These are phyloP conservation scores for Paramuricea clavata DNA, from an alignment of 92 coral and sea anemone genomes.

Conservation along the genomic window DNA sequence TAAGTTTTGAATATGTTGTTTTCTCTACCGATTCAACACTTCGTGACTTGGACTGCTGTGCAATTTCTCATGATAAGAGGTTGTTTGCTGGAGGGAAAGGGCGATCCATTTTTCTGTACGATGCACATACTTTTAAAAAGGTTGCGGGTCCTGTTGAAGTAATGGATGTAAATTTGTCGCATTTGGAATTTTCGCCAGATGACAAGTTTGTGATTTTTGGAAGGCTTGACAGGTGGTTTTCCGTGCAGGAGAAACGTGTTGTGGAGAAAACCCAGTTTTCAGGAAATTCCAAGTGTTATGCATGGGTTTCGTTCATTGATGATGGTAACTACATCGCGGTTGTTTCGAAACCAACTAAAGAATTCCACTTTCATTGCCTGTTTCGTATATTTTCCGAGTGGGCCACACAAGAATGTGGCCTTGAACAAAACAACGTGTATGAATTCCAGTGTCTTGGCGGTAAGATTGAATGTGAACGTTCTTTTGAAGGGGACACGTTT, in stretches of 20 bases:
- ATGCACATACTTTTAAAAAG: background rate
- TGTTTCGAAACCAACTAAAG: background rate
- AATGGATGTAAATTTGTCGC: background rate
- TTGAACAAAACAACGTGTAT: too few species aligned
- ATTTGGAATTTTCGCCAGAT: slow-evolving; percentile 45
- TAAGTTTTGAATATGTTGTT: background rate
- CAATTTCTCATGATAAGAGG: background rate
- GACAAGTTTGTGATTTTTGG: slow-evolving; percentile 48
- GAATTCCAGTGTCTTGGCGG: too few species aligned
- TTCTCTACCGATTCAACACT: too few species aligned
- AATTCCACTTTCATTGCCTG: too few species aligned
- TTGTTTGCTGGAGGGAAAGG: background rate
- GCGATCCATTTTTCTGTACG: background rate
- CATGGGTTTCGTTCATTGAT: background rate
- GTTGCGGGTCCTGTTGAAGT: background rate
- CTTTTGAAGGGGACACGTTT: too few species aligned
- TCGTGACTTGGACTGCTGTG: background rate
- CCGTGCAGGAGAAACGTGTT: slow-evolving; percentile 20
- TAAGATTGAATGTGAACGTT: too few species aligned
- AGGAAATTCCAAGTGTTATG: background rate
- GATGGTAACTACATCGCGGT: background rate
- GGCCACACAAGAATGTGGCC: background rate
- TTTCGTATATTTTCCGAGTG: background rate
- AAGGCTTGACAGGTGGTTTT: slow-evolving; percentile 56
- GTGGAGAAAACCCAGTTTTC: slow-evolving; percentile 29